phyloP scores from a whole-genome alignment of 2,888 invertebrate species.

The Ypsolopha sequella region DNA sequence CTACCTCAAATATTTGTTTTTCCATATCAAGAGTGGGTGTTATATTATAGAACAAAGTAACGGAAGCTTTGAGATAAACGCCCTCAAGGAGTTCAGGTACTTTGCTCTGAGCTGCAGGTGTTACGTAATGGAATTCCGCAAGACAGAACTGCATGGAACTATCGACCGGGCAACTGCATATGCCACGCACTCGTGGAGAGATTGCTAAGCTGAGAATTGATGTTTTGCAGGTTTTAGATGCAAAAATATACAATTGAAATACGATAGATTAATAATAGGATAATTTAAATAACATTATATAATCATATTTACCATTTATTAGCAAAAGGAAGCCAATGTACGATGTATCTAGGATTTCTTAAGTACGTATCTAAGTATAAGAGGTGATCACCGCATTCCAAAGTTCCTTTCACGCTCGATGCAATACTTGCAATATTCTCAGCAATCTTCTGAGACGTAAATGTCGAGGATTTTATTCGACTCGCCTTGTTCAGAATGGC shows the following conservation, averaged over 20 bases:
- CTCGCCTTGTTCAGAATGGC: not conserved
- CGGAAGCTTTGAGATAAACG: slow-evolving; percentile 40
- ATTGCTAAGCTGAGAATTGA: too few relatives aligned
- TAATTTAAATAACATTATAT: too few relatives aligned
- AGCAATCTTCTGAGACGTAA: slow-evolving; percentile 30
- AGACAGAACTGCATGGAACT: slow-evolving; percentile 24
- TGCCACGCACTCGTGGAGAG: too few relatives aligned
- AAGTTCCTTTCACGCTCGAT: slow-evolving; percentile 39
- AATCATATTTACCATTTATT: too few relatives aligned
- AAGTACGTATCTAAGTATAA: not conserved
- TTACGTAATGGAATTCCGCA: slow-evolving; percentile 39
- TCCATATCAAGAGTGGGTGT: slow-evolving; percentile 25
- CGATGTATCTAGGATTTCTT: too few relatives aligned
- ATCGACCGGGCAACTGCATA: slow-evolving; percentile 29
- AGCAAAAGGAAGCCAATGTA: too few relatives aligned
- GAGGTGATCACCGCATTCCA: slow-evolving; percentile 32
- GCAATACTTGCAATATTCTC: slow-evolving; percentile 26
- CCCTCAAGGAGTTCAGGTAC: slow-evolving; percentile 4
- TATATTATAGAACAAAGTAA: slow-evolving; percentile 22
- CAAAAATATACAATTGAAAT: too few relatives aligned
- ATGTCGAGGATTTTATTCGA: slow-evolving; percentile 21
- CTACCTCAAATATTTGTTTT: slow-evolving; percentile 24
- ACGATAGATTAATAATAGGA: too few relatives aligned
- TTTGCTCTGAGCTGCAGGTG: slow-evolving; percentile 31
- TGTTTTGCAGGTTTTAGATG: too few relatives aligned